Percentiles rank a stretch among this genome's conserved stretches.
Conservation (phyloP, 2,888 invertebrate species). For the Eupithecia tripunctaria region DNA sequence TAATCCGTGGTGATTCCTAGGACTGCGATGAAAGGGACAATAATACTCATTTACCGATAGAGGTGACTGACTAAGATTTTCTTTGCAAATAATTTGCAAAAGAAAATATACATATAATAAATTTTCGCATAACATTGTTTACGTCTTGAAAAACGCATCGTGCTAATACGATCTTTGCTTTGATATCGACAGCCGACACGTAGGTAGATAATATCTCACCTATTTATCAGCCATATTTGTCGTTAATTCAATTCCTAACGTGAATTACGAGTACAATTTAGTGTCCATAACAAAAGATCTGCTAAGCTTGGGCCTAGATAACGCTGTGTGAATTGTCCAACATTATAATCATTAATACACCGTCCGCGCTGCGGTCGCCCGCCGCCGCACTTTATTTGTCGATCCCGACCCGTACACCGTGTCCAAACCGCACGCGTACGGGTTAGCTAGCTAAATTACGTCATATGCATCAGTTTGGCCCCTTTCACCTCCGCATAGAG, state of each 20-base stretch:
- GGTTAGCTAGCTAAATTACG: conserved; percentile 1
- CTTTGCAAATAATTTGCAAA: neutral
- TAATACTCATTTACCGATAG: neutral
- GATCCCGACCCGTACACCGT: neutral
- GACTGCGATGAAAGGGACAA: neutral
- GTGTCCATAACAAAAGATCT: too few species aligned
- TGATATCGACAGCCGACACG: neutral
- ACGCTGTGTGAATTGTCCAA: too few species aligned
- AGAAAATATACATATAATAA: neutral
- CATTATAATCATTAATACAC: too few species aligned
- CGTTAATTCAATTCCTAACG: neutral
- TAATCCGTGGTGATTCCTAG: neutral
- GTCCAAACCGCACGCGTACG: conserved; percentile 8
- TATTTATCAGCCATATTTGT: neutral
- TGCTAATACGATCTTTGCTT: neutral
- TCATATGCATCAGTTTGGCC: neutral
- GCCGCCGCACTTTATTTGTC: conserved; percentile 26
- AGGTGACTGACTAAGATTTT: neutral
- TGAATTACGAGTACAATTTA: neutral
- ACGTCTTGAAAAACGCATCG: neutral
- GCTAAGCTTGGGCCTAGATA: too few species aligned
- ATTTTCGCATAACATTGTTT: neutral
- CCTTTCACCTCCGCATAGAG: neutral
- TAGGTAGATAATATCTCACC: neutral
- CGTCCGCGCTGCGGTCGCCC: conserved; percentile 10